Base-by-base conservation (phyloP, 1,140 invertebrate species). In the Liolophura sinensis region DNA sequence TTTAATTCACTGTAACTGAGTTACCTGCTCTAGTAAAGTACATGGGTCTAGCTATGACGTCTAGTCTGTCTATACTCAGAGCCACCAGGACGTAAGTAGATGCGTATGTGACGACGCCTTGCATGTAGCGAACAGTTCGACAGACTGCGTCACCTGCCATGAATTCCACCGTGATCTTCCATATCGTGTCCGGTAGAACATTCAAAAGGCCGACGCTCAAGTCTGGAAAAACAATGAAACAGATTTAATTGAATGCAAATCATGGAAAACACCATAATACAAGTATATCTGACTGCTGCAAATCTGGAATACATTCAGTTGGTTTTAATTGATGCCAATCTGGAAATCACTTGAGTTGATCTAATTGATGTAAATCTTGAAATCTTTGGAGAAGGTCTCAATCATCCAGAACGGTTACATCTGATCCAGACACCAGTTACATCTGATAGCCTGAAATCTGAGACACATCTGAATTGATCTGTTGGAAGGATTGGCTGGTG, bases 41-140 rank as follows among this genome's bases (percentile, higher is more conserved):
- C 12, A 98, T 93, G 0, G 95, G 95, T 83, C 94, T 90, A 11
- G 93, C 95, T 76, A 98, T 96, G 70, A 95, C 95, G 78, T 97
- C 94, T 77, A 95, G 95, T 76, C 95, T 88, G 84, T 98, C 95
- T 71, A 97, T 94, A 75, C 93, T 96, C 25, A 98, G 87, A 1
- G 95, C 94, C 16, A 98, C 95, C 47, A 98, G 87, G 9, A 97
- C 94, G 78, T 97, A 97, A 0, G 94, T 97, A 1, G 95, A 97
- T 7, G 93, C 94, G 81, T 95, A 97, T 47, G 93, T 95, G 31
- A 73, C 73, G 5, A 78, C 68, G 14, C 61, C 76, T 67, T 81
- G 79, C 25, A 70, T 60, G 64, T 75, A 79, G 27, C 77, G 70
- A 1, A 77, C 69, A 16, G 75, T 62, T 65, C 79, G 79, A 68